These are phyloP conservation scores for Cerceris ruficornis DNA, from an alignment of 2,888 invertebrate genomes.

Conservation along the genomic window DNA sequence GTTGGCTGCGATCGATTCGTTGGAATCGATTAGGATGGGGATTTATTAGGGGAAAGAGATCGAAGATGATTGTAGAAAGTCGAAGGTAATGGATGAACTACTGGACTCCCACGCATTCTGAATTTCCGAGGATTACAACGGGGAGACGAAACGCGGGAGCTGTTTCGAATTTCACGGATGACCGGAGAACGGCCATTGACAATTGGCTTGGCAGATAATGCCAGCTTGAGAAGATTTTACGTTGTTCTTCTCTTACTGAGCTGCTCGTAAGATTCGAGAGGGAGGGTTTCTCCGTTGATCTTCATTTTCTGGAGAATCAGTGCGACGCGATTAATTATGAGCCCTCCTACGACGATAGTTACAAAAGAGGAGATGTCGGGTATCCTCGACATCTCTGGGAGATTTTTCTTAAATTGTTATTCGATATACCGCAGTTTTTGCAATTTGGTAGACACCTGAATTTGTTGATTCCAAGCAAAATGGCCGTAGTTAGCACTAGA, in stretches of 20 bases:
- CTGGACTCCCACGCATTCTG: conserved; percentile 48
- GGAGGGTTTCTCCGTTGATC: too few species aligned
- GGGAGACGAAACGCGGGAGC: conserved; percentile 59
- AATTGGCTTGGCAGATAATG: conserved; percentile 38
- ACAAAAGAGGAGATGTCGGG: too few species aligned
- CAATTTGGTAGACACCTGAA: too few species aligned
- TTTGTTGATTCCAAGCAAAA: too few species aligned
- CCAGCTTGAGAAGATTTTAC: conserved; percentile 16
- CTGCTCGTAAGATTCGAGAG: not conserved
- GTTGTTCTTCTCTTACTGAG: conserved; percentile 19
- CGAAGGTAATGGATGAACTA: not conserved
- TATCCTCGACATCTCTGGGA: too few species aligned
- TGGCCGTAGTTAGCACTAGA: too few species aligned
- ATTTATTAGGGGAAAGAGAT: not conserved
- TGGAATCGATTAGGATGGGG: not conserved
- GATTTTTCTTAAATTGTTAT: too few species aligned
- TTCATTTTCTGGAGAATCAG: too few species aligned
- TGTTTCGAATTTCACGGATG: conserved; percentile 65
- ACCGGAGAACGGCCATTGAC: conserved; percentile 53
- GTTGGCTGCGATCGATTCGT: not conserved
- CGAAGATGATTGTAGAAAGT: not conserved
- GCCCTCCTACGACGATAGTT: too few species aligned
- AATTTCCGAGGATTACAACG: conserved; percentile 27
- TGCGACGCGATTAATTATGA: too few species aligned
- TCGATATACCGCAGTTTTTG: too few species aligned